Evolutionary conservation across 2,113 vertebrate genomes (phyloP), one percentile per base, ranked within the genome.

Genomic region (Aegotheles bennettii): DNA sequence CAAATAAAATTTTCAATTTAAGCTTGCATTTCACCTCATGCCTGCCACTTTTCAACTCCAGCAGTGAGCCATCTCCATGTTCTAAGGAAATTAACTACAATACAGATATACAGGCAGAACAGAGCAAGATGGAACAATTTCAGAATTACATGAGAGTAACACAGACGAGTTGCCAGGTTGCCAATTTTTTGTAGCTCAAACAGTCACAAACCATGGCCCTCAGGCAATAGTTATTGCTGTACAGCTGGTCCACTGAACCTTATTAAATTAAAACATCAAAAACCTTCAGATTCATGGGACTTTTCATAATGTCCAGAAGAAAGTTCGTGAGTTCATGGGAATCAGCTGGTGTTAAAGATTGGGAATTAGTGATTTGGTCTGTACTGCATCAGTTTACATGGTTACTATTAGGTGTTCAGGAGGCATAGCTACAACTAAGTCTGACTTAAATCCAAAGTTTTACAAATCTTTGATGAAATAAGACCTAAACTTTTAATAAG

Each of bases 231-330:
- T 90, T 96, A 97, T 84, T 95, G 94, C 50, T 89, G 83, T 94
- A 94, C 95, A 95, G 89, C 94, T 96, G 89, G 91, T 92, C 84
- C 69, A 60, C 89, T 87, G 91, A 95, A 91, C 77, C 80, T 84
- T 94, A 93, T 87, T 92, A 78, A 71, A 94, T 90, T 78, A 92
- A 95, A 90, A 86, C 80, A 94, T 90, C 84, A 94, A 94, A 95
- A 94, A 11, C 40, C 56, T 92, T 78, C 56, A 87, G 60, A 89
- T 84, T 94, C 80, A 92, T 56, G 77, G 69, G 56, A 77, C 56
- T 93, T 84, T 95, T 61, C 91, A 59, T 73, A 87, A 89, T 59
- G 94, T 60, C 86, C 47, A 67, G 42, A 86, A 90, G 88, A 76
- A 92, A 94, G 73, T 92, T 93, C 40, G 6, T 2, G 15, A 75